Base-by-base conservation (phyloP, 2,113 vertebrate genomes). In the Thunnus maccoyii region DNA sequence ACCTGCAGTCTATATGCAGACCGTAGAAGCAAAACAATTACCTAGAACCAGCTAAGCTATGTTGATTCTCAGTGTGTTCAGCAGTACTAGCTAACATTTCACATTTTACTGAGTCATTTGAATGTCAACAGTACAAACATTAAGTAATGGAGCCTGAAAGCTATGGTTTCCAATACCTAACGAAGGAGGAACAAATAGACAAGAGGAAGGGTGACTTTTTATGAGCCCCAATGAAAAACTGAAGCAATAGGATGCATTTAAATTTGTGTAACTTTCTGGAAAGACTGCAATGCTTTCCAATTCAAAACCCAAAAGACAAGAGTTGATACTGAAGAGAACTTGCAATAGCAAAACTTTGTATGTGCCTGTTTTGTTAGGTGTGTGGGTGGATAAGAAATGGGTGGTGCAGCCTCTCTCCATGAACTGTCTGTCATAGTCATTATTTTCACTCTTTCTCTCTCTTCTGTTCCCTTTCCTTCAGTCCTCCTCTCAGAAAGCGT, bases 351-450 rank as follows among this genome's bases (percentile, higher is more conserved):
- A 30, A 70, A 47, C 30, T n/a, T 10, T 66, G 4, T 17, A 41
- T 61, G 54, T 57, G 52, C 50, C 32, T 72, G 51, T 78, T 55
- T 80, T 76, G 71, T 18, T 46, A 72, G 61, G 67, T 81, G 78
- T 73, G 83, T 89, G 61, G 85, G 90, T 74, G 84, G 89, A 91
- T 54, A 67, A 81, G 72, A 85, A 87, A 89, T 82, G 81, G 83
- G 76, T 88, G 86, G 74, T 51, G 85, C 87, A 72, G 76, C 60
- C 56, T 88, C 52, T 78, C 66, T 76, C 50, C 41, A 5, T 36
- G 80, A 72, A 62, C 75, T 86, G 72, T 84, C 85, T 88, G 77
- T 84, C 77, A 62, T 60, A 84, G 66, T 87, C 85, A 79, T 90
- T 87, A 77, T 83, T 78, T 79, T 73, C 50, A 83, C 57, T 52